Evolutionary conservation across 2,113 vertebrate species (phyloP).

Genomic region (Terrapene triunguis): DNA sequence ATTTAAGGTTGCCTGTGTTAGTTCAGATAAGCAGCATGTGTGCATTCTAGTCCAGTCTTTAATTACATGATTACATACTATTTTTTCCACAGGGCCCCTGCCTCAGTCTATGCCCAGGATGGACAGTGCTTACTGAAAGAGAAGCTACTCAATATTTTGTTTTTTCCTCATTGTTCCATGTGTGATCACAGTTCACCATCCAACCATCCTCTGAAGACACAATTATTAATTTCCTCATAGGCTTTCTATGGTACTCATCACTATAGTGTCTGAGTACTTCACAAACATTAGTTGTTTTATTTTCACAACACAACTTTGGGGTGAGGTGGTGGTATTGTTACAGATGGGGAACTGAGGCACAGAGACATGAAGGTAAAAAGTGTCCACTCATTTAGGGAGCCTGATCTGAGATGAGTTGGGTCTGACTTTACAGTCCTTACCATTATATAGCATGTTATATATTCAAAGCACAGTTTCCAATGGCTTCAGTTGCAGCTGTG

Average conservation of each 20-base stretch:
- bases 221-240: not conserved
- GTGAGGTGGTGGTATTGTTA: not conserved
- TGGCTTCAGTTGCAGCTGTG: not conserved
- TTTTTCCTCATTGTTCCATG: not conserved
- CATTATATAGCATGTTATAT: not conserved
- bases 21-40: not conserved
- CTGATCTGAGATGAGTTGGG: not conserved
- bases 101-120: not conserved
- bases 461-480: not conserved
- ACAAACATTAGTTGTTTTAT: not conserved
- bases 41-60: not conserved
- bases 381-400: not conserved
- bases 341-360: not conserved
- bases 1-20: not conserved
- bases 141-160: not conserved
- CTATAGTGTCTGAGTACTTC: not conserved
- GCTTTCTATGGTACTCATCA: accelerated
- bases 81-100: not conserved
- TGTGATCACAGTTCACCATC: not conserved
- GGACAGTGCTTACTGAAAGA: not conserved
- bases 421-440: not conserved
- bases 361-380: not conserved
- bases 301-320: not conserved
- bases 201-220: not conserved
- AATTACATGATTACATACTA: not conserved